Evolutionary conservation across 1,140 invertebrate genomes (phyloP).

Genomic region (Amphibalanus amphitrite): DNA sequence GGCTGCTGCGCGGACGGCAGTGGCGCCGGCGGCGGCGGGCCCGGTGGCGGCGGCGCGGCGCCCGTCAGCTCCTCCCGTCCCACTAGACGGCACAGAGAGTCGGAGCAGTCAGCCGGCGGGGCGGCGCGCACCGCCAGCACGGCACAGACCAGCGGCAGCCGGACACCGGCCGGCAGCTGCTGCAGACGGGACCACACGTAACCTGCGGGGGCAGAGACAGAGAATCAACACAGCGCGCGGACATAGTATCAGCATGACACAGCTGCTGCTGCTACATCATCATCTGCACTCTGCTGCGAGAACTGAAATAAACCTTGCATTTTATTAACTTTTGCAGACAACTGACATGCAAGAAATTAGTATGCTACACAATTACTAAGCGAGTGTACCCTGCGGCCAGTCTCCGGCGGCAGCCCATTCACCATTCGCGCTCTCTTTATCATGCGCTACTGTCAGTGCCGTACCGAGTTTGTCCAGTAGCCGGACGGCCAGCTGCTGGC

Average conservation of each 20-base stretch:
- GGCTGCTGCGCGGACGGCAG: slow-evolving; percentile 21
- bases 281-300: no score
- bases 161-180: background rate
- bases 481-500: background rate
- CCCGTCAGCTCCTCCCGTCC: slow-evolving; percentile 9
- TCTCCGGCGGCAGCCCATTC: no score
- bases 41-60: slow-evolving; percentile 14
- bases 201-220: background rate
- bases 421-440: no score
- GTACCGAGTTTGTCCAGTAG: background rate
- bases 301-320: no score
- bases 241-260: no score
- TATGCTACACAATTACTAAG: no score
- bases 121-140: slow-evolving; percentile 1
- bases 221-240: background rate
- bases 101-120: background rate
- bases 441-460: no score
- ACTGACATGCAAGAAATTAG: no score
- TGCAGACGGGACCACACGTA: background rate
- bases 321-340: no score
- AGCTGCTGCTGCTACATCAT: no score
- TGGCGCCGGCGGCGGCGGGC: slow-evolving; percentile 29
- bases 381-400: no score
- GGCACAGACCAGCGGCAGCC: background rate
- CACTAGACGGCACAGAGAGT: background rate